These are phyloP conservation scores for Enteromius trimaculatus DNA, from an alignment of 2,797 vertebrate genomes.

Conservation along the genomic window DNA sequence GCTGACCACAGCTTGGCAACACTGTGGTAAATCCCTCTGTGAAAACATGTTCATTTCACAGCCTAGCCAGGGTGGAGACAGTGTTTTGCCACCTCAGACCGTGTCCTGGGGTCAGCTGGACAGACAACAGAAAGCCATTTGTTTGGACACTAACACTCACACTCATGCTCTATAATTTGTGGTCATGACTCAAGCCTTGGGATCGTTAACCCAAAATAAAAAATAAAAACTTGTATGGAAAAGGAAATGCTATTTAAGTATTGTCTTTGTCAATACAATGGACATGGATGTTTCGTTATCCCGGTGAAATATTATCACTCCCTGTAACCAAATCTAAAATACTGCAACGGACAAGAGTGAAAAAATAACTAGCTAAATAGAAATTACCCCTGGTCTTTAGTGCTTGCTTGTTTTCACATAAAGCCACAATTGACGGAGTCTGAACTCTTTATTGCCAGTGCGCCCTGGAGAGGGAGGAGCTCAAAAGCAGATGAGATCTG, in stretches of 20 bases:
- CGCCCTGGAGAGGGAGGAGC: not conserved
- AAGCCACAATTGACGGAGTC: slow-evolving; percentile 17
- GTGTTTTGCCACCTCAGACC: slow-evolving; percentile 62
- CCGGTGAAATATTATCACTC: not conserved
- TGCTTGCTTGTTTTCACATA: slow-evolving; percentile 27
- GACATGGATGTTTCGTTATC: not conserved
- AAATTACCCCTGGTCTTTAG: not conserved
- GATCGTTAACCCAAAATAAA: not conserved
- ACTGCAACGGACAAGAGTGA: not conserved
- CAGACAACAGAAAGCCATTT: slow-evolving; percentile 47
- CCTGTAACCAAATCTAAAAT: slow-evolving; percentile 12
- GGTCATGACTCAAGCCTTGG: slow-evolving; percentile 2
- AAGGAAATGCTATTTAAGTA: no score
- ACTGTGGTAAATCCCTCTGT: slow-evolving; percentile 63
- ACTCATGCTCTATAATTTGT: slow-evolving; percentile 17
- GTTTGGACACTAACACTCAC: slow-evolving; percentile 31
- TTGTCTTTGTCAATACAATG: not conserved
- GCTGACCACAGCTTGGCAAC: slow-evolving; percentile 51
- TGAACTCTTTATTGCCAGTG: slow-evolving; percentile 25
- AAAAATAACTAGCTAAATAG: not conserved
- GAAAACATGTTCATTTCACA: slow-evolving; percentile 70
- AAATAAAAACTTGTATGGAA: not conserved
- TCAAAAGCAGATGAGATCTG: slow-evolving; percentile 3
- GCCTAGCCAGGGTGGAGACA: slow-evolving; percentile 51
- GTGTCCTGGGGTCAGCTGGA: slow-evolving; percentile 56